Evolutionary conservation across 1,140 invertebrate species (phyloP).

Genomic region (Bombus picipes): DNA sequence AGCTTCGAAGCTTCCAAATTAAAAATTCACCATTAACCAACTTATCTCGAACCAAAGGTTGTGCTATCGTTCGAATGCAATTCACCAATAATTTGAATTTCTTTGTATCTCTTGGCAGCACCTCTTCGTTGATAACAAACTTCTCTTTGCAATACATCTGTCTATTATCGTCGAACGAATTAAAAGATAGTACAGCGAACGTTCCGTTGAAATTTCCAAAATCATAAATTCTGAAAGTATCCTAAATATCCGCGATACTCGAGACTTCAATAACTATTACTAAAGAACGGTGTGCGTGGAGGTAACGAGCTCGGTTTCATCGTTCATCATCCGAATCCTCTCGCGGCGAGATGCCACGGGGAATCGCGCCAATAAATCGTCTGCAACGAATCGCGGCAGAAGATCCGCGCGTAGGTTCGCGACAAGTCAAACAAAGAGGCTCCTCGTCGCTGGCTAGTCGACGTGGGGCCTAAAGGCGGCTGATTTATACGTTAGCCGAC

Average conservation of each 20-base stretch:
- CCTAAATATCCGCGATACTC: background rate
- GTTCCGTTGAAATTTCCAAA: no score
- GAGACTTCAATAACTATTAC: background rate
- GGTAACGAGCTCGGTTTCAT: constrained; percentile 21
- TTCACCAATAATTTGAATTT: no score
- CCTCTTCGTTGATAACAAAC: no score
- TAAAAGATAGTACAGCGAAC: no score
- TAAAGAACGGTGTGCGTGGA: background rate
- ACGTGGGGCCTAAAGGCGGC: constrained; percentile 25
- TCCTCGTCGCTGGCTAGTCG: constrained; percentile 10
- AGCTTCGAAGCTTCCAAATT: no score
- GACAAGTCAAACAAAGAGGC: constrained; percentile 43
- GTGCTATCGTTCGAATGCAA: no score
- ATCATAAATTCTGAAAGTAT: no score
- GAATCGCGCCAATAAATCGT: constrained; percentile 74
- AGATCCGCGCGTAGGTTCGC: constrained; percentile 62
- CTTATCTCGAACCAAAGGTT: no score
- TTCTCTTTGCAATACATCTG: no score
- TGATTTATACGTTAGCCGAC: constrained; percentile 45
- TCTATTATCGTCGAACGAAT: no score
- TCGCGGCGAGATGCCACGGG: constrained; percentile 33
- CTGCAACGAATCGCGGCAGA: constrained; percentile 63
- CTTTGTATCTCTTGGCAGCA: no score
- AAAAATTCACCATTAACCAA: no score
- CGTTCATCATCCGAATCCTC: constrained; percentile 29